Conservation (phyloP, 2,888 invertebrate genomes). For the Phalera bucephala region DNA sequence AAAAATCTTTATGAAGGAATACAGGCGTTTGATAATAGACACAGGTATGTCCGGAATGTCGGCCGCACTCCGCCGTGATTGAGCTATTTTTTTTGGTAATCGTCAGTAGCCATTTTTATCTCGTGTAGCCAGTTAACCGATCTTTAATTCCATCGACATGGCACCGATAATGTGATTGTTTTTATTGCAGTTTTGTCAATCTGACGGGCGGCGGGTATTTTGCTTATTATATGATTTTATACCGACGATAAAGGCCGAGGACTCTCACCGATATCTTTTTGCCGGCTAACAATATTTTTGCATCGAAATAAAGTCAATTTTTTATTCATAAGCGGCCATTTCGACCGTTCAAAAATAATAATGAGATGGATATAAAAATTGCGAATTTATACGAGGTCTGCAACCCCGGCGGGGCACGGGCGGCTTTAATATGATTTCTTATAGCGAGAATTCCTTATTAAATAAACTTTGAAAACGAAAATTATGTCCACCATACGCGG, state of each 20-base stretch:
- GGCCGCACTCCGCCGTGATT: slow-evolving; percentile 29
- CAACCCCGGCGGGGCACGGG: slow-evolving; percentile 38
- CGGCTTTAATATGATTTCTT: slow-evolving; percentile 73
- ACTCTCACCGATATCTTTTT: slow-evolving; percentile 49
- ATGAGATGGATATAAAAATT: slow-evolving; percentile 76
- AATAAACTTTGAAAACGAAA: slow-evolving; percentile 78
- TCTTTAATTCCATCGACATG: slow-evolving; percentile 27
- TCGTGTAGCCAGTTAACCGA: slow-evolving; percentile 26
- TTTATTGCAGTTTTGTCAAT: slow-evolving; percentile 31
- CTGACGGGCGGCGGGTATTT: slow-evolving; percentile 33
- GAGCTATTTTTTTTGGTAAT: slow-evolving; percentile 35
- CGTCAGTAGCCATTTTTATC: slow-evolving; percentile 35
- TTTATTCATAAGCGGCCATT: slow-evolving; percentile 74
- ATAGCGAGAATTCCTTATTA: slow-evolving; percentile 71
- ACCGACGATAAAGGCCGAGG: slow-evolving; percentile 33
- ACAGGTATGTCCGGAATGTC: slow-evolving; percentile 58
- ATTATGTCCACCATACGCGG: slow-evolving; percentile 65
- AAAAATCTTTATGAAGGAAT: slow-evolving; percentile 50
- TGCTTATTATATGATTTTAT: slow-evolving; percentile 43
- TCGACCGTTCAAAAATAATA: slow-evolving; percentile 72
- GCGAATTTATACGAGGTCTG: slow-evolving; percentile 69
- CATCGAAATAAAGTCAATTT: slow-evolving; percentile 72
- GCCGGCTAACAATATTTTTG: slow-evolving; percentile 68
- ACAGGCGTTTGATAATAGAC: slow-evolving; percentile 58
- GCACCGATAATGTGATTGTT: slow-evolving; percentile 33